Evolutionary conservation across 2,797 vertebrate species (phyloP).

Genomic region (Intellagama lesueurii): DNA sequence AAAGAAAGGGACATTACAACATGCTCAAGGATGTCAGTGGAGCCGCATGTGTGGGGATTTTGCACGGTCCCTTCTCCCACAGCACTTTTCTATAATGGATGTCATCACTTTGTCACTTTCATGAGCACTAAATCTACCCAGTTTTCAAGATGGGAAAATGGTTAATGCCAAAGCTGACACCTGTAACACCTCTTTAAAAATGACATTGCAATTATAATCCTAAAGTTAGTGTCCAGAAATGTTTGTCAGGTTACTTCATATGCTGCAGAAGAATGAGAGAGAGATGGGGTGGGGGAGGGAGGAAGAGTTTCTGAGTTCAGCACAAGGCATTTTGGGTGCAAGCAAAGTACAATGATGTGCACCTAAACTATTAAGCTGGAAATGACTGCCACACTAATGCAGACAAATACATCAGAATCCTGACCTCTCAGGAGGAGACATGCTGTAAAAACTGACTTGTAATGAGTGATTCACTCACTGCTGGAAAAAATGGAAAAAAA

Average conservation of each 20-base stretch:
- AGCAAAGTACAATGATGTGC: not conserved
- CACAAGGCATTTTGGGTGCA: slow-evolving; percentile 35
- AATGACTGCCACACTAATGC: slow-evolving; percentile 9
- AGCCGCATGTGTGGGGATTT: not conserved
- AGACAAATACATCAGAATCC: slow-evolving; percentile 44
- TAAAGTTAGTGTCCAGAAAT: slow-evolving; percentile 44
- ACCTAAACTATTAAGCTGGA: slow-evolving; percentile 17
- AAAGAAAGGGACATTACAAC: not conserved
- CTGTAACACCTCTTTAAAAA: slow-evolving; percentile 60
- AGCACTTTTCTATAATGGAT: slow-evolving; percentile 50
- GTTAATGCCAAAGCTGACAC: slow-evolving; percentile 62
- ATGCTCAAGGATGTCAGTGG: not conserved
- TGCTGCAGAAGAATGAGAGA: not conserved
- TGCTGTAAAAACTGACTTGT: slow-evolving; percentile 28
- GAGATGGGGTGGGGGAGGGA: no score
- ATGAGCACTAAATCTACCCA: slow-evolving; percentile 44
- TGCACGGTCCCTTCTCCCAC: not conserved
- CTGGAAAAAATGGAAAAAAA: slow-evolving; percentile 32
- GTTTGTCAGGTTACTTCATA: slow-evolving; percentile 31
- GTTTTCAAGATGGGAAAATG: slow-evolving; percentile 63
- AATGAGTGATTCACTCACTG: slow-evolving; percentile 32
- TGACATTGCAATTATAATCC: slow-evolving; percentile 39
- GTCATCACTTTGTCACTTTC: slow-evolving; percentile 42
- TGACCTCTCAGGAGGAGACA: slow-evolving; percentile 32
- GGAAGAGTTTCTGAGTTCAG: slow-evolving; percentile 31